Evolutionary conservation across 2,888 invertebrate genomes (phyloP).

Genomic region (Cephus pulcher): DNA sequence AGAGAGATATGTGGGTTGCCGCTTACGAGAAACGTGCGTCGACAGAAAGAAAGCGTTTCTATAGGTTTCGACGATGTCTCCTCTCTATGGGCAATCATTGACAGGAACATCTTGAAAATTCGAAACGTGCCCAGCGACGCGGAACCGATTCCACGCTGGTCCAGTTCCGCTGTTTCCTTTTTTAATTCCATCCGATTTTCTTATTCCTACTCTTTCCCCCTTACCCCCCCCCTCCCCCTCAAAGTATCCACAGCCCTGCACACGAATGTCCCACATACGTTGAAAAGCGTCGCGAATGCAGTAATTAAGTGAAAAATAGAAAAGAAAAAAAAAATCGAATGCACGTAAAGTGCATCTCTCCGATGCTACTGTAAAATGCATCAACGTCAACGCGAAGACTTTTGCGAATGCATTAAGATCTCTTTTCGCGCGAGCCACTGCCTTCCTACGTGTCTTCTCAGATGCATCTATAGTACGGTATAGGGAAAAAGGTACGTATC

Average conservation of each 20-base stretch:
- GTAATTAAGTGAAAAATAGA: neutral
- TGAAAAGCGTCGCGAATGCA: neutral
- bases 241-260: neutral
- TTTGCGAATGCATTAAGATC: neutral
- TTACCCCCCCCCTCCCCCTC: accelerated
- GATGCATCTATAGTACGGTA: neutral
- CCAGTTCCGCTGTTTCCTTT: constrained; percentile 35
- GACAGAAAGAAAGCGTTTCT: neutral
- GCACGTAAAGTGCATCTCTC: too few species aligned
- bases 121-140: constrained; percentile 37
- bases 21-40: constrained; percentile 15
- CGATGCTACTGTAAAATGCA: neutral
- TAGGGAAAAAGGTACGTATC: neutral
- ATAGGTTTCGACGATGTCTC: neutral
- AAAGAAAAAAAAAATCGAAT: neutral
- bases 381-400: neutral
- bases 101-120: neutral
- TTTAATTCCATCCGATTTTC: neutral
- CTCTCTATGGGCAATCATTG: neutral
- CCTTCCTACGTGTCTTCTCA: neutral
- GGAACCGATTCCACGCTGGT: constrained; percentile 20
- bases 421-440: neutral
- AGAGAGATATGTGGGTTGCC: constrained; percentile 5
- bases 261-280: neutral
- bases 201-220: neutral